Evolutionary conservation across 2,113 vertebrate genomes (phyloP), one percentile per base, ranked within the genome.

Genomic region (Gallinago undulata): DNA sequence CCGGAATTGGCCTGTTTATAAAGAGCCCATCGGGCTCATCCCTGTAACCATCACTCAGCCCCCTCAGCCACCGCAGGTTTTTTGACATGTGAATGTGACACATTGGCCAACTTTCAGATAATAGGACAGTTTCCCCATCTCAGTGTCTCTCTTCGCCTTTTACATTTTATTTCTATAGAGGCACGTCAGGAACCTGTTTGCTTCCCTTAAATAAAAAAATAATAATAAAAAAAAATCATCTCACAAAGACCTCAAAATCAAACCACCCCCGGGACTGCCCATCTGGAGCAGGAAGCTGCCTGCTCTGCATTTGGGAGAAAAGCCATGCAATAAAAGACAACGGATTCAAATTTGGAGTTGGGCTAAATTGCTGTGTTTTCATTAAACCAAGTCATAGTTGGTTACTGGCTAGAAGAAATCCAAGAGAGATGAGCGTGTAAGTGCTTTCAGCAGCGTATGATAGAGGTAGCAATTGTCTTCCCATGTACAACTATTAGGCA

Each of bases 61-160:
- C 86, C 95, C 53, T 24, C 92, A 96, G 89, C 86, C 60, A 82
- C 78, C n/a, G 87, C 89, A 66, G 91, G 9, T 23, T 96, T 91
- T 96, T 74, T 96, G 97, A 98, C 96, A 73, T 51, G 43, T 83
- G 86, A 75, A 91, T 53, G 72, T 96, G 97, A 97, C 97, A 97
- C 50, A 10, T 80, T 51, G 97, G 98, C 97, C 97, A 98, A 96
- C 97, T 97, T 95, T 94, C 91, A 96, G 90, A 93, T 94, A 97
- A 96, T 83, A 93, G 96, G 97, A 84, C 39, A 27, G 53, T 73
- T 93, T 93, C 73, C 85, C 72, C 62, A 30, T 94, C 95, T 96
- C 94, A 17, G 6, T 76, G 79, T 91, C 91, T 97, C 89, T 87
- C 72, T 95, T 55, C 53, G 74, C 93, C 76, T 93, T 96, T 94